These are phyloP conservation scores for Adoxophyes honmai DNA, from an alignment of 1,140 invertebrate genomes.

Conservation along the genomic window DNA sequence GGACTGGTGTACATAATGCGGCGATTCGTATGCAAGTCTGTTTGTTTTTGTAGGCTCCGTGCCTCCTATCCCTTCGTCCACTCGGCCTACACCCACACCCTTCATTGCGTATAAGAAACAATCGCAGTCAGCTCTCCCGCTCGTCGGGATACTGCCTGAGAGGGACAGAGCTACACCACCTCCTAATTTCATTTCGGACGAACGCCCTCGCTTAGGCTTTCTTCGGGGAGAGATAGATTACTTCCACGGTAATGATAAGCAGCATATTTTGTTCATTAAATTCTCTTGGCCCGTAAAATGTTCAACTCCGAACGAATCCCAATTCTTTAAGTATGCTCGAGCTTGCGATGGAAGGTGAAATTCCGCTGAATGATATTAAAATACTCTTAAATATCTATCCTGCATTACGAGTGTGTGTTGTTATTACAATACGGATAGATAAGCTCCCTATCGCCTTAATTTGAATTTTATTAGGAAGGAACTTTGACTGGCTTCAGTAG, in stretches of 20 bases:
- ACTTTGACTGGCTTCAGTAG: no score
- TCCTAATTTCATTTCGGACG: background rate
- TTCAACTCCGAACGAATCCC: no score
- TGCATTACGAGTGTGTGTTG: no score
- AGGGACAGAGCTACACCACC: background rate
- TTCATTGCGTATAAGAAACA: constrained; percentile 21
- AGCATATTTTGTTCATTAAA: constrained; percentile 11
- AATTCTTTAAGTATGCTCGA: no score
- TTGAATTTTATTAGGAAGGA: no score
- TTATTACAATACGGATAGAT: no score
- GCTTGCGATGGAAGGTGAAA: no score
- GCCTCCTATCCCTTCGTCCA: constrained; percentile 17
- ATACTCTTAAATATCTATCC: no score
- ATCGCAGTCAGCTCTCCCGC: constrained; percentile 3
- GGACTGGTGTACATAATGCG: constrained; percentile 28
- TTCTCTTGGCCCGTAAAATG: background rate
- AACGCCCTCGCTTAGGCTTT: background rate
- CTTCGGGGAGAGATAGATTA: constrained; percentile 4
- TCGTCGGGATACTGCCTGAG: background rate
- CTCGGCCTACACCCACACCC: constrained; percentile 17
- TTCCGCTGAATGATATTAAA: no score
- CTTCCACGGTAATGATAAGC: constrained; percentile 4
- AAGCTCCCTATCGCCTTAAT: no score
- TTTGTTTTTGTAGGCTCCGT: constrained; percentile 24
- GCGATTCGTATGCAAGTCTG: constrained; percentile 42